Percentiles rank a stretch among this genome's conserved stretches.
These are phyloP conservation scores for Biston stratarius DNA, from an alignment of 2,888 invertebrate genomes.

Conservation along the genomic window DNA sequence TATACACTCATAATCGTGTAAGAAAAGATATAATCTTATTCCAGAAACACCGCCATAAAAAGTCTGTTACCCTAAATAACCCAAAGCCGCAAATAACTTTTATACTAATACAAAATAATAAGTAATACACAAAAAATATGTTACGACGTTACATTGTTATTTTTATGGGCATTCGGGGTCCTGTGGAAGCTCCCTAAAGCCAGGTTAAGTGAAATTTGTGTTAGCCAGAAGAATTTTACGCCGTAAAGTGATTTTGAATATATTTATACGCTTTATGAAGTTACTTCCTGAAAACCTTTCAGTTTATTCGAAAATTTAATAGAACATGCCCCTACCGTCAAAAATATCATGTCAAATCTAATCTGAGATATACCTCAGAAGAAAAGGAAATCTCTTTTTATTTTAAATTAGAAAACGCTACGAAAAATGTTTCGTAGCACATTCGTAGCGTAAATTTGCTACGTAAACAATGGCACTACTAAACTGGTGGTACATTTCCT, in stretches of 20 bases:
- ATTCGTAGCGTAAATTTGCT: too few species aligned
- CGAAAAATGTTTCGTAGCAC: too few species aligned
- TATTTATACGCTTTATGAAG: slow-evolving; percentile 42
- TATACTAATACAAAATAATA: slow-evolving; percentile 38
- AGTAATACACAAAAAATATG: slow-evolving; percentile 45
- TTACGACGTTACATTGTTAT: slow-evolving; percentile 60
- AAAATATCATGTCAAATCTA: too few species aligned
- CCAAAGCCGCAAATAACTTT: slow-evolving; percentile 28
- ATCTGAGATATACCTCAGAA: too few species aligned
- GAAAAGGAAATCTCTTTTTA: too few species aligned
- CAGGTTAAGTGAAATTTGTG: slow-evolving; percentile 75
- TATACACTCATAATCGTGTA: background rate
- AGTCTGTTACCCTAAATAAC: slow-evolving; percentile 23
- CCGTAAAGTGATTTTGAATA: slow-evolving; percentile 61
- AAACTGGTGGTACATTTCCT: too few species aligned
- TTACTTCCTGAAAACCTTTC: slow-evolving; percentile 31
- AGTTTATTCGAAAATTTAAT: background rate
- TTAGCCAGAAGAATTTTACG: slow-evolving; percentile 59
- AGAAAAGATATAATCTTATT: slow-evolving; percentile 6
- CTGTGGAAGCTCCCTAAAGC: slow-evolving; percentile 66
- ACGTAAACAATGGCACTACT: too few species aligned
- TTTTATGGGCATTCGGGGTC: slow-evolving; percentile 64
- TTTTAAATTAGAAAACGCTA: too few species aligned
- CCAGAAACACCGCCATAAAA: slow-evolving; percentile 22
- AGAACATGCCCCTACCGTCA: too few species aligned